A percentile compares a stretch with the other conserved stretches of the same genome.
Conservation (phyloP, 2,888 invertebrate genomes). For the Clepsis dumicolana region DNA sequence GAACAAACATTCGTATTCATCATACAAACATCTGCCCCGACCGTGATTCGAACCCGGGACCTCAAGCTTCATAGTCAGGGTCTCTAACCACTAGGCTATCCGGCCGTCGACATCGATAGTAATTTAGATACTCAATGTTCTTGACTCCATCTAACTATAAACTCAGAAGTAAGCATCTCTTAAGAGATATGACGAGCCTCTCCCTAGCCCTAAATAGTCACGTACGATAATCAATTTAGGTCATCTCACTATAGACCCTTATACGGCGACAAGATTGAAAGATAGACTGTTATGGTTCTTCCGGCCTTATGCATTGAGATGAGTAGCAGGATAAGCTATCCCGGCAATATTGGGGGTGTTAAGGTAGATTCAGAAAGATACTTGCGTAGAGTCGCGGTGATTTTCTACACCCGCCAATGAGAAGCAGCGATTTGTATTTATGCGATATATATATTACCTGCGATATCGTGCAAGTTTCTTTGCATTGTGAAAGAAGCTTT, state of each 20-base stretch:
- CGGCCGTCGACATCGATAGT: too few relatives aligned
- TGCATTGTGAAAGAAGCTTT: not conserved
- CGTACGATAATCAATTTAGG: constrained; percentile 13
- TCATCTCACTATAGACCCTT: constrained; percentile 11
- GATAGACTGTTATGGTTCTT: constrained; percentile 15
- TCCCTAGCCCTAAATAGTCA: constrained; percentile 5
- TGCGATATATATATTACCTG: not conserved
- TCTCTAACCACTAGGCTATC: too few relatives aligned
- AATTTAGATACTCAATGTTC: not conserved
- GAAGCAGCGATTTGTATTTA: not conserved
- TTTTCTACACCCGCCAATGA: not conserved
- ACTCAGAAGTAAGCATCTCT: not conserved
- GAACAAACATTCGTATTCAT: too few relatives aligned
- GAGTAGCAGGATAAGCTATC: not conserved
- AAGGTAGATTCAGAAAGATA: not conserved
- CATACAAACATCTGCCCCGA: too few relatives aligned
- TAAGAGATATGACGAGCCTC: not conserved
- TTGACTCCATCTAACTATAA: not conserved
- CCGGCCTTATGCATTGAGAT: constrained; percentile 14
- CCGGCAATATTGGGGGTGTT: not conserved
- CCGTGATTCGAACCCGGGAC: too few relatives aligned
- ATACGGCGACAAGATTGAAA: constrained; percentile 3
- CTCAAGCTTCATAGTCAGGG: too few relatives aligned
- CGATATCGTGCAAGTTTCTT: not conserved
- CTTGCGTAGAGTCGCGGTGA: not conserved